A percentile compares a stretch with the other conserved stretches of the same genome.
phyloP scores from a whole-genome alignment of 2,797 vertebrate species.

The Dicrostonyx torquatus region DNA sequence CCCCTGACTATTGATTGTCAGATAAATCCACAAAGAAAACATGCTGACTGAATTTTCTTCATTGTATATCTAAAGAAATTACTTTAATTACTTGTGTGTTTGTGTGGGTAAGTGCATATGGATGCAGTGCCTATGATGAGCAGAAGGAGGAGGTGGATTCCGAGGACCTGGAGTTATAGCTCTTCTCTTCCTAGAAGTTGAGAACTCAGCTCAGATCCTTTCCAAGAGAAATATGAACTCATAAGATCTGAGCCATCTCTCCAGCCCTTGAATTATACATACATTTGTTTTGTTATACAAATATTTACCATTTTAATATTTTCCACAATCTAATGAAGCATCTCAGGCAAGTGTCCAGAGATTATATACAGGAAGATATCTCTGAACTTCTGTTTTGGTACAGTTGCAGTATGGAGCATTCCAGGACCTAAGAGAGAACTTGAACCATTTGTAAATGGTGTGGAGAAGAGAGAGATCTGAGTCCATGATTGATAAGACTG shows the following conservation, averaged over 20 bases:
- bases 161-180: neutral
- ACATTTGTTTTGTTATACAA: neutral
- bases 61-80: neutral
- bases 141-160: too few relatives aligned
- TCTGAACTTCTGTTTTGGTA: neutral
- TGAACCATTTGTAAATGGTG: neutral
- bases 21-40: neutral
- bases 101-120: neutral
- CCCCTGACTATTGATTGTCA: neutral
- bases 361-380: neutral
- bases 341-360: neutral
- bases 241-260: neutral
- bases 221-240: neutral
- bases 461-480: neutral
- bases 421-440: neutral
- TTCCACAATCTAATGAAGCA: neutral
- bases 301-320: neutral
- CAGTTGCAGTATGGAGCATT: neutral
- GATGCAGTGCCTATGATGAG: neutral
- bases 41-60: neutral
- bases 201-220: neutral
- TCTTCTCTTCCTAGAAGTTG: neutral
- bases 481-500: neutral
- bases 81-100: neutral
- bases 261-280: neutral